phyloP scores from a whole-genome alignment of 2,888 invertebrate genomes.

The Portevinia maculata region DNA sequence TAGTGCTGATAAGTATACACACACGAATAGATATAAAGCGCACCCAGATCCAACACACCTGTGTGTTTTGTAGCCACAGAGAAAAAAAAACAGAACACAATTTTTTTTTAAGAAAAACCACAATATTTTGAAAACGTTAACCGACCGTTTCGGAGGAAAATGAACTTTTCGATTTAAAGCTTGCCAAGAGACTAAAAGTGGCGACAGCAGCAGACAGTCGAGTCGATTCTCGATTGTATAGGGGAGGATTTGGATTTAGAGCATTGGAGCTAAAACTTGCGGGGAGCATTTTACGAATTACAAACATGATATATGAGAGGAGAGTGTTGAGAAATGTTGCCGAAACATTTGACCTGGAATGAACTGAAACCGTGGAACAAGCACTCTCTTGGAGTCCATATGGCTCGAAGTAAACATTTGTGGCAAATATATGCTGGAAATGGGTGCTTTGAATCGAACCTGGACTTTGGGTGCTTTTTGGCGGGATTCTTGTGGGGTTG shows the following conservation, averaged over 20 bases:
- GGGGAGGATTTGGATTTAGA: conserved; percentile 40
- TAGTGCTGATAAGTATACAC: conserved; percentile 24
- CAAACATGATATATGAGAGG: conserved; percentile 7
- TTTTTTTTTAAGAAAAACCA: conserved; percentile 7
- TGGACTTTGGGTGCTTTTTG: conserved; percentile 9
- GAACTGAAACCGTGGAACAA: conserved; percentile 32
- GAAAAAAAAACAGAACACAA: background rate
- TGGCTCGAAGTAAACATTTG: conserved; percentile 28
- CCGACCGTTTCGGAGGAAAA: conserved; percentile 52
- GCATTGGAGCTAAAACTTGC: conserved; percentile 15
- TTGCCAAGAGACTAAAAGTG: conserved; percentile 69
- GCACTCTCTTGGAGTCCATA: background rate
- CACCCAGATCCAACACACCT: conserved; percentile 57
- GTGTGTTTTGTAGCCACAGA: conserved; percentile 37
- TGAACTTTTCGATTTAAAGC: conserved; percentile 71
- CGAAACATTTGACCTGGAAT: conserved; percentile 58
- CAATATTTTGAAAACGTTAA: conserved; percentile 22
- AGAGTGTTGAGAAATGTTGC: conserved; percentile 51
- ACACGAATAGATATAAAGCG: conserved; percentile 12
- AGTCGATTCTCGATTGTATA: conserved; percentile 9
- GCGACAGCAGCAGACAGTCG: conserved; percentile 26
- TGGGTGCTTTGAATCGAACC: background rate
- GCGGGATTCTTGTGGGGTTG: conserved; percentile 39
- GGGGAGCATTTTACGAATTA: conserved; percentile 20
- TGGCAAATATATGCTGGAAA: background rate